Base-by-base conservation (phyloP, 2,113 vertebrate species). In the Nipponia nippon region DNA sequence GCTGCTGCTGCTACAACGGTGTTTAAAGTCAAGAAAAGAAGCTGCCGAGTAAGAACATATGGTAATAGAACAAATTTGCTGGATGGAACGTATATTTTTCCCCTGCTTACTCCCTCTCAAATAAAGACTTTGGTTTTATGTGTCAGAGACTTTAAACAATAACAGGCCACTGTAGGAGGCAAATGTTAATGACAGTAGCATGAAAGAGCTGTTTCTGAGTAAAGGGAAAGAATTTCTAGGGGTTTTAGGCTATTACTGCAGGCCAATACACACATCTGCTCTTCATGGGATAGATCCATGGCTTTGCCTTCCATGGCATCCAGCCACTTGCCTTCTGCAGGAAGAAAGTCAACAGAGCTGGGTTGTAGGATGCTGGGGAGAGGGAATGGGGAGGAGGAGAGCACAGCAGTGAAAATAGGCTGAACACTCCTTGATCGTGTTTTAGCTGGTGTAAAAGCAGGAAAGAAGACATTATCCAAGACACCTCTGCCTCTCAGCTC, bases 91-190 rank as follows among this genome's bases (percentile, higher is more conserved):
- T 23, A 4, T 73, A 85, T 87, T 95, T 95, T 80, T 6, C 21
- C 53, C 70, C 29, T 66, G 63, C 38, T 78, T 69, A 73, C 62
- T 87, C 46, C 44, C 16, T 85, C 75, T 66, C 49, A 87, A 79
- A 82, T 42, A 58, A 88, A 94, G 81, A 77, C 44, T 91, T 93
- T 14, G 29, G 17, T 53, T 97, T 95, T 91, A 76, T 77, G 66
- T 95, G 59, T 95, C 84, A 90, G 73, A 93, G 53, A 58, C 71
- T 94, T 95, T 87, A 90, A 95, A 80, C 34, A 95, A 53, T 65
- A 94, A 87, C 23, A 70, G 46, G 58, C 83, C 75, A 55, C 78
- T 81, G 87, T 32, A 80, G 81, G 83, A 95, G 62, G 66, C n/a
- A 83, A 93, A 94, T 55, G 75, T 86, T 97, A 91, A 91, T 1